Evolutionary conservation across 1,140 invertebrate genomes (phyloP), one percentile per base, ranked within the genome.

Genomic region (Procambarus clarkii): DNA sequence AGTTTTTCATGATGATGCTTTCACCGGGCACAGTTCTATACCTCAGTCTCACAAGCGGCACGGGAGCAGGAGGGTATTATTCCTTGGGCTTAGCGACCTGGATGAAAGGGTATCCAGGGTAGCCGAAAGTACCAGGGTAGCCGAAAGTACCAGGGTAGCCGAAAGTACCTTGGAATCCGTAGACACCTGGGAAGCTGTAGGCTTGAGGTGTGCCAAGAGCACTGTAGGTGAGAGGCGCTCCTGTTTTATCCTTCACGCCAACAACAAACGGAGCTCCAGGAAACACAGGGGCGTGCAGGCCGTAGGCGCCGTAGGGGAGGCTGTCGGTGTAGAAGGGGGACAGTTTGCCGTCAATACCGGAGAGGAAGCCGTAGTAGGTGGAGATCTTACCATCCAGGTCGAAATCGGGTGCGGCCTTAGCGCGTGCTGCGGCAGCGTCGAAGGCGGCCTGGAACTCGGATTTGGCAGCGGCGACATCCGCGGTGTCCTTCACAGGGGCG

Each of bases 391-490:
- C 79, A 21, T 81, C 79, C 79, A 81, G 79, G 48, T 81, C 79
- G 79, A 13, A n/a, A 45, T 81, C 79, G 11, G 81, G 81, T 34
- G 79, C 79, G 48, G 79, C 79, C 34, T 81, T 45, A 58, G 79
- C 79, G 48, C n/a, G 34, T 18, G 81, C 81, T 15, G 18, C 18
- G 24, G 81, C 81, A 46, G 81, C 81, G 58, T 83, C 81, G 45
- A 45, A 83, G 45, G 81, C 81, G 13, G 81, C 81, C 50, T 82
- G 86, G 86, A 81, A 81, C 18, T 46, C n/a, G 45, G 64, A 60
- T 46, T 74, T 88, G 78, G 86, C 86, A 18, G 58, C 86, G 46
- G 78, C 86, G 77, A 88, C 86, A 34, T 88, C 86, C 46, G 54
- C 44, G 13, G 86, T 88, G 86, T 88, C 78, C 1, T 71, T 58